These are phyloP conservation scores for Calyptommatus sinebrachiatus DNA, from an alignment of 2,113 vertebrate genomes.

Conservation along the genomic window DNA sequence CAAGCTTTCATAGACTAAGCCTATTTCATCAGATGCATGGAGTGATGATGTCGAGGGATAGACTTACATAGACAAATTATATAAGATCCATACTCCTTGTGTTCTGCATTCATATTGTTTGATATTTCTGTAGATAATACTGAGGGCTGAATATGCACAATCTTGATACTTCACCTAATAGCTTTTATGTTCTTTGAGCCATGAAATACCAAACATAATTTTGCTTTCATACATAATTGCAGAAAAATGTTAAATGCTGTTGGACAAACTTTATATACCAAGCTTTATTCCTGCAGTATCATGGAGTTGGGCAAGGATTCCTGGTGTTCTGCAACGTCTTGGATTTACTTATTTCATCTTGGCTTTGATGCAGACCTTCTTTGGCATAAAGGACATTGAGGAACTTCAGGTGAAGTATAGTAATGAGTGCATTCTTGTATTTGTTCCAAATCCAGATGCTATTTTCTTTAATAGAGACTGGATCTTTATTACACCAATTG, in stretches of 20 bases:
- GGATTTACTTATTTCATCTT: slow-evolving; percentile 79
- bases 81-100: not conserved
- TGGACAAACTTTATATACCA: not conserved
- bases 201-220: not conserved
- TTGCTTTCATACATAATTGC: not conserved
- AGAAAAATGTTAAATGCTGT: not conserved
- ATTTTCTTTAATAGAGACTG: no score
- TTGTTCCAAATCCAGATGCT: no score
- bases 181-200: not conserved
- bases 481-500: no score
- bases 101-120: not conserved
- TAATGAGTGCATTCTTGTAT: not conserved
- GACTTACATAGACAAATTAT: not conserved
- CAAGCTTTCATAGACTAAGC: no score
- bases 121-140: not conserved
- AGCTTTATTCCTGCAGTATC: slow-evolving; percentile 68
- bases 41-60: no score
- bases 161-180: not conserved
- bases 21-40: no score
- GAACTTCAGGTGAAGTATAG: not conserved
- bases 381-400: slow-evolving; percentile 57
- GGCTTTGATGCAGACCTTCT: slow-evolving; percentile 75
- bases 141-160: not conserved
- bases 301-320: slow-evolving; percentile 79
- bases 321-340: slow-evolving; percentile 80